A percentile compares a stretch with the other conserved stretches of the same genome.
These are phyloP conservation scores for Chironomus riparius DNA, from an alignment of 2,888 invertebrate species.

Conservation along the genomic window DNA sequence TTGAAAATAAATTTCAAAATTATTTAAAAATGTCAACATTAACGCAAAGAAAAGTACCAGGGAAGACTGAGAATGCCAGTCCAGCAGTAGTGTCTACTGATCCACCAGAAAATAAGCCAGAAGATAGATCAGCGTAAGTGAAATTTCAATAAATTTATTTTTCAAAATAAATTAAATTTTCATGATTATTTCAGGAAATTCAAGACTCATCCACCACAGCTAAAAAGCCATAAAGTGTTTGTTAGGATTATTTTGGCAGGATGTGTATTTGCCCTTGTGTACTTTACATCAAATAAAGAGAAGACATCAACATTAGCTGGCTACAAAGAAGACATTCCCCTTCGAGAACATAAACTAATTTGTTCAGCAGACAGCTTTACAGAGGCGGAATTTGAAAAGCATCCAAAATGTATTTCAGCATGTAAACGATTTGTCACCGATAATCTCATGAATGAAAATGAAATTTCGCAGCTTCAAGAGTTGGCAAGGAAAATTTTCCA, in stretches of 20 bases:
- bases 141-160: neutral
- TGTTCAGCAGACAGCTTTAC: slow-evolving; percentile 56
- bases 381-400: slow-evolving; percentile 47
- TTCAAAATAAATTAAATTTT: too few species aligned
- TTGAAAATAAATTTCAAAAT: too few species aligned
- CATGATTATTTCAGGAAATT: slow-evolving; percentile 1
- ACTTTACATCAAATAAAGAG: slow-evolving; percentile 54
- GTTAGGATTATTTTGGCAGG: neutral
- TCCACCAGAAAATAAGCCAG: neutral
- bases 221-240: slow-evolving; percentile 1
- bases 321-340: slow-evolving; percentile 52
- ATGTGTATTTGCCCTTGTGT: slow-evolving; percentile 50
- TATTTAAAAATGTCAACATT: neutral
- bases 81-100: neutral
- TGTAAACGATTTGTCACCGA: slow-evolving; percentile 77
- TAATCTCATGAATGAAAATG: slow-evolving; percentile 57
- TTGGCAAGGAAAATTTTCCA: slow-evolving; percentile 52
- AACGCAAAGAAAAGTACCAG: neutral
- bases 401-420: slow-evolving; percentile 57
- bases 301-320: slow-evolving; percentile 55
- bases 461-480: slow-evolving; percentile 56
- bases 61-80: neutral
- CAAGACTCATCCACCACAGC: slow-evolving; percentile 3
- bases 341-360: slow-evolving; percentile 53
- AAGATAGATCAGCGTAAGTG: neutral